phyloP scores from a whole-genome alignment of 2,113 vertebrate genomes.

The Sphyrna mokarran region DNA sequence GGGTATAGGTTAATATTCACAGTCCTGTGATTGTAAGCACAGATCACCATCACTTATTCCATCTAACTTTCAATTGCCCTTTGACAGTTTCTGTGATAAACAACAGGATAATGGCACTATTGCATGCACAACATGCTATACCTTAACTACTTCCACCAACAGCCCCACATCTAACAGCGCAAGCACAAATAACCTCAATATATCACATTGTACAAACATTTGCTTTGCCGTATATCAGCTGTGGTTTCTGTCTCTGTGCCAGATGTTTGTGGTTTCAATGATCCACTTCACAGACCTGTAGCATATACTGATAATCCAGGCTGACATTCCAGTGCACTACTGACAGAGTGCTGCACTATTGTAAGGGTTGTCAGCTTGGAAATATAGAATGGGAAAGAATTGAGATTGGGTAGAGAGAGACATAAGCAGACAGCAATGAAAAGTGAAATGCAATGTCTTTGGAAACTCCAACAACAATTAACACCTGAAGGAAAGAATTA shows the following conservation, averaged over 20 bases:
- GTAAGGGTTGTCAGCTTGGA: no score
- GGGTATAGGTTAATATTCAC: background rate
- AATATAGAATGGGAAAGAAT: no score
- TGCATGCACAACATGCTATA: background rate
- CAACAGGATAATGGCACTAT: background rate
- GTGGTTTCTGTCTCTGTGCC: background rate
- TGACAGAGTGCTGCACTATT: no score
- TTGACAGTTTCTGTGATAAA: background rate
- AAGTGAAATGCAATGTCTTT: no score
- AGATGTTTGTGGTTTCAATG: background rate
- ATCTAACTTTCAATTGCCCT: background rate
- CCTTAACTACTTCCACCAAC: background rate
- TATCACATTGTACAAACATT: background rate
- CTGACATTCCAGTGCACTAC: no score
- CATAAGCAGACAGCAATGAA: no score
- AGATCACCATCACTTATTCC: background rate
- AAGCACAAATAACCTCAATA: background rate
- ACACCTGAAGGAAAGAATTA: no score
- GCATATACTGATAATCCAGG: background rate
- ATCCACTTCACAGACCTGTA: background rate
- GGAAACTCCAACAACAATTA: no score
- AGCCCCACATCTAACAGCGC: background rate
- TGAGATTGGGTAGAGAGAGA: no score
- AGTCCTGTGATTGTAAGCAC: background rate
- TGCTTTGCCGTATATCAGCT: background rate